Base-by-base conservation (phyloP, 53 echinoderm and acorn worm species). In the Hippasteria phrygiana region DNA sequence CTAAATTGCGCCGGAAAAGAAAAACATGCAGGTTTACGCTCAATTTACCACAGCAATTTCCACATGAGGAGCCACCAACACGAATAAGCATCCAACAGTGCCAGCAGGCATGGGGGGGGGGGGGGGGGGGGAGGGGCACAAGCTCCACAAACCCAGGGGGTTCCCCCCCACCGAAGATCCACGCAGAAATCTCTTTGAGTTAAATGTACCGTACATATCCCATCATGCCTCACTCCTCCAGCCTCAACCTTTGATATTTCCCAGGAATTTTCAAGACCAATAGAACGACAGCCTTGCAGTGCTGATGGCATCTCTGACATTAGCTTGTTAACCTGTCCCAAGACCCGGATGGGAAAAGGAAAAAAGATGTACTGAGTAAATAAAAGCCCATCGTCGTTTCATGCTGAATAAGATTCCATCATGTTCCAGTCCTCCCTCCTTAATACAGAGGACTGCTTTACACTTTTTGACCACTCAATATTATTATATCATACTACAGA, bases 191-290 rank as follows among this genome's bases (percentile, higher is more conserved):
- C 43, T 73, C 24, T 11, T 17, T 7, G 43, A 22, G 40, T 73
- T 20, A n/a, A 40, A 73, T 17, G 43, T 16, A 40, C 24, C 73
- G 43, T 66, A 18, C 27, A 16, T 62, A 65, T 65, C 66, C 63
- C 81, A 63, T 65, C 66, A 29, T 50, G 84, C 84, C 24, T 40
- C 38, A 56, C 27, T 78, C 36, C 35, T 2, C 33, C 41, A 26
- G 41, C 3, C 43, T 85, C 85, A 85, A 85, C 85, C 85, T 85
- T 85, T 85, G 85, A 51, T 85, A 85, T 85, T 85, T 85, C 71
- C 71, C 66, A n/a, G 36, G 55, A 51, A 54, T 71, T 67, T 70
- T 71, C 64, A 37, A 47, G 42, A 64, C 43, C 65, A 16, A 47
- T 10, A 73, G 36, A 67, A 78, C 38, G 62, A 47, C 76, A 51